Percentiles rank a stretch among this genome's conserved stretches.
Evolutionary conservation across 2,888 invertebrate genomes (phyloP).

Genomic region (Rutpela maculata): DNA sequence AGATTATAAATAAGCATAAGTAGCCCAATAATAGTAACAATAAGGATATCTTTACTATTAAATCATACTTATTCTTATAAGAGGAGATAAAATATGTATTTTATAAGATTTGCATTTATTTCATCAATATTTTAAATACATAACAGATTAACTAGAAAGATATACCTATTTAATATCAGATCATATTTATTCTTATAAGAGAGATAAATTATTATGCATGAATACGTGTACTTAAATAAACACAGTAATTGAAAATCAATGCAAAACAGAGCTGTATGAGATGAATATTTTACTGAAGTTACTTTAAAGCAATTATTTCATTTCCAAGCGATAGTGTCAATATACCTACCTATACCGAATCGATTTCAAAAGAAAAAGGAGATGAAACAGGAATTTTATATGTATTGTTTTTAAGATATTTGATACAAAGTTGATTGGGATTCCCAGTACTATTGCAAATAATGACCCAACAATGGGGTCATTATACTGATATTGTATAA

Average conservation of each 20-base stretch:
- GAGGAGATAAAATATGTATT: background rate
- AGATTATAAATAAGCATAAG: too few species aligned
- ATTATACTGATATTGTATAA: background rate
- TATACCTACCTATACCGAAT: too few species aligned
- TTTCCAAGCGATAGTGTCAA: too few species aligned
- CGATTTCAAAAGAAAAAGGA: too few species aligned
- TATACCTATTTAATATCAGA: background rate
- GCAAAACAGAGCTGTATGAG: background rate
- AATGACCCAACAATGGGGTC: background rate
- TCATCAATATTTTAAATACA: too few species aligned
- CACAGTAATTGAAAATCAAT: background rate
- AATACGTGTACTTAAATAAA: background rate
- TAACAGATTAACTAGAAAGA: too few species aligned
- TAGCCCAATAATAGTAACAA: background rate
- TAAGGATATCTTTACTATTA: background rate
- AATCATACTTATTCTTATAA: background rate
- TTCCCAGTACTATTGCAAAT: background rate
- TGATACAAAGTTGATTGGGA: background rate
- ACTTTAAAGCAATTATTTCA: too few species aligned
- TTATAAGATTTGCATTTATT: too few species aligned
- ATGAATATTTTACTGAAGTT: too few species aligned
- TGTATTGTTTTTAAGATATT: too few species aligned
- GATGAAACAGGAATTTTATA: too few species aligned
- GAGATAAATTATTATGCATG: background rate
- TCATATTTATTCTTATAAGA: background rate